Evolutionary conservation across 2,888 invertebrate genomes (phyloP).

Genomic region (Pollenia griseotomentosa): DNA sequence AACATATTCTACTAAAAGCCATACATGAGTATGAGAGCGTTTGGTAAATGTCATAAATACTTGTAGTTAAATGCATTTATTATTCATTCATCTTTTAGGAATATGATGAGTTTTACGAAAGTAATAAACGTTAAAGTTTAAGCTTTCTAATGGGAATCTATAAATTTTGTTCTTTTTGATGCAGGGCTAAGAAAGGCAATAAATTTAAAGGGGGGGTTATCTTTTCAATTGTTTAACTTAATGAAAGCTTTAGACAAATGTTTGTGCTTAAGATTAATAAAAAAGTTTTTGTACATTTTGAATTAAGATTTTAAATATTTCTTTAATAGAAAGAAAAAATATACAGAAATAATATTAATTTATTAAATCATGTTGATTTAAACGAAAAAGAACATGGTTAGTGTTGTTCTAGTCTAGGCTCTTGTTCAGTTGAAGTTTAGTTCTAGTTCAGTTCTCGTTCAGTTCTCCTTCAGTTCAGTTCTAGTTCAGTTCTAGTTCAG

Average conservation of each 20-base stretch:
- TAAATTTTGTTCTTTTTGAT: background rate
- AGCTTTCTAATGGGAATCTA: conserved; percentile 10
- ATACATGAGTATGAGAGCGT: background rate
- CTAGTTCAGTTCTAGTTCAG: too few species aligned
- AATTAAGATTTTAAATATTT: too few species aligned
- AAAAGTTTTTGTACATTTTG: background rate
- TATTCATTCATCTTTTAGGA: background rate
- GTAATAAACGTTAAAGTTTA: conserved; percentile 50
- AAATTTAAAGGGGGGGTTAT: background rate
- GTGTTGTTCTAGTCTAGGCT: too few species aligned
- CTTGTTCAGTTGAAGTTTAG: too few species aligned
- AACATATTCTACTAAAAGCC: background rate
- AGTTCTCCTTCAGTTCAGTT: too few species aligned
- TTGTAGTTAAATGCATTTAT: conserved; percentile 25
- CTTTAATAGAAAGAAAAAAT: too few species aligned
- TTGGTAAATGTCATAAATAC: conserved; percentile 22
- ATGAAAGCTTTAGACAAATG: background rate
- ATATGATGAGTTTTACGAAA: background rate
- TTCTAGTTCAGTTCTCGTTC: too few species aligned
- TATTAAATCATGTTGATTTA: too few species aligned
- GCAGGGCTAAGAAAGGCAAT: background rate
- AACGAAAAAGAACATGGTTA: too few species aligned
- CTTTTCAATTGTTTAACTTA: background rate
- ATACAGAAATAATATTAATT: too few species aligned
- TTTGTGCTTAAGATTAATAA: background rate